phyloP scores from a whole-genome alignment of 2,888 invertebrate species.

The Caenorhabditis macrosperma region DNA sequence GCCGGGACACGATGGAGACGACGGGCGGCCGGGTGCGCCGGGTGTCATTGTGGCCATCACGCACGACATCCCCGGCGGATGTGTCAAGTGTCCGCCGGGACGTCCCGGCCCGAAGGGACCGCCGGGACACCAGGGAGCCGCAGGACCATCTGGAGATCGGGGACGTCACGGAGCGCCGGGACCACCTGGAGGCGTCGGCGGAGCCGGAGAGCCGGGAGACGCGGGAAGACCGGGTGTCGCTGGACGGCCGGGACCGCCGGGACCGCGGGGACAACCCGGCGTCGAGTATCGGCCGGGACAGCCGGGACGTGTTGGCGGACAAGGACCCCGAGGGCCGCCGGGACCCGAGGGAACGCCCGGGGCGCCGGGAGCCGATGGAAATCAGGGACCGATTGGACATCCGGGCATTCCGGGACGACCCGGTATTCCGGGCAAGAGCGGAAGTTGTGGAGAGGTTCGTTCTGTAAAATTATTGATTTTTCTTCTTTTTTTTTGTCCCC shows the following conservation, averaged over 20 bases:
- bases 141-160: constrained; percentile 58
- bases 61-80: constrained; percentile 72
- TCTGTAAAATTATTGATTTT: not conserved
- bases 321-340: constrained; percentile 68
- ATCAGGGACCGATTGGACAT: constrained; percentile 61
- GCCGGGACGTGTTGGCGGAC: constrained; percentile 61
- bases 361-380: constrained; percentile 61
- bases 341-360: constrained; percentile 64
- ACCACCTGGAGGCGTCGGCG: constrained; percentile 59
- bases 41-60: constrained; percentile 70
- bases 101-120: constrained; percentile 60
- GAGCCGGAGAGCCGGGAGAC: constrained; percentile 59
- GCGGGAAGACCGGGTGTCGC: constrained; percentile 56
- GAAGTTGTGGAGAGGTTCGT: constrained; percentile 57
- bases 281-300: constrained; percentile 63
- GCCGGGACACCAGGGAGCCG: constrained; percentile 59
- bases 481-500: too few species aligned
- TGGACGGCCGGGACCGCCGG: constrained; percentile 65
- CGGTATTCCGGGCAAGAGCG: constrained; percentile 66
- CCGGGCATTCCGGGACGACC: constrained; percentile 65
- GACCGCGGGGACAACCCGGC: constrained; percentile 66
- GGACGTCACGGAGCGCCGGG: constrained; percentile 65
- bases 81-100: constrained; percentile 66
- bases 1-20: constrained; percentile 66
- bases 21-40: constrained; percentile 68